Evolutionary conservation across 2,797 vertebrate species (phyloP), one percentile per base, ranked within the genome.

Genomic region (Pantherophis vulpinus): DNA sequence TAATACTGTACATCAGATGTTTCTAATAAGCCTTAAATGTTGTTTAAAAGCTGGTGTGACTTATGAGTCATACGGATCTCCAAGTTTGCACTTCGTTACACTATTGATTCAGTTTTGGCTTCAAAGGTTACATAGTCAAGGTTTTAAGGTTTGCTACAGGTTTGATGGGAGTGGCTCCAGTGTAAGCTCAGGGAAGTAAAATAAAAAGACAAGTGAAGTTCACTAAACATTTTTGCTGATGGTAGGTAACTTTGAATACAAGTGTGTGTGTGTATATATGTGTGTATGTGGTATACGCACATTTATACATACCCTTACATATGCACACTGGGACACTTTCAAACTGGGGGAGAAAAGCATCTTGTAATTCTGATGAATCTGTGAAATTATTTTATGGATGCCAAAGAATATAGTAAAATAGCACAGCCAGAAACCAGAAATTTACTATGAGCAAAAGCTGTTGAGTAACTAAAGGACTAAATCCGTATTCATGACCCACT

Each of bases 181-280:
- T 97, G 98, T 98, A 98, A 98, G 98, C 98, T 98, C 98, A 98
- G 98, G 98, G 98, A 98, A 98, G 95, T 96, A 96, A 96, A 95
- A 95, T 92, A 92, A 94, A 94, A 93, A 93, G 96, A 91, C 93
- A 95, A 96, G 93, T 97, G 86, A 95, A 97, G 97, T 97, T 97
- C 95, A 97, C 96, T 96, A 96, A 97, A 97, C 96, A 95, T 94
- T 92, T 96, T 97, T 92, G 96, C 92, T 96, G 92, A 94, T 96
- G 95, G 96, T 97, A 95, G 97, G 96, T 96, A 96, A 96, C 95
- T 92, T 95, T 95, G 90, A 96, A 94, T 97, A 10, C 56, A 32
- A 61, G 13, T 63, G 47, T 61, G 42, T 74, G 42, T 25, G 1
- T 87, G 20, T 47, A 5, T 23, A 7, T 86, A n/a, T 86, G 32